Evolutionary conservation across 2,113 vertebrate species (phyloP), one percentile per base, ranked within the genome.

Genomic region (Serinus canaria): DNA sequence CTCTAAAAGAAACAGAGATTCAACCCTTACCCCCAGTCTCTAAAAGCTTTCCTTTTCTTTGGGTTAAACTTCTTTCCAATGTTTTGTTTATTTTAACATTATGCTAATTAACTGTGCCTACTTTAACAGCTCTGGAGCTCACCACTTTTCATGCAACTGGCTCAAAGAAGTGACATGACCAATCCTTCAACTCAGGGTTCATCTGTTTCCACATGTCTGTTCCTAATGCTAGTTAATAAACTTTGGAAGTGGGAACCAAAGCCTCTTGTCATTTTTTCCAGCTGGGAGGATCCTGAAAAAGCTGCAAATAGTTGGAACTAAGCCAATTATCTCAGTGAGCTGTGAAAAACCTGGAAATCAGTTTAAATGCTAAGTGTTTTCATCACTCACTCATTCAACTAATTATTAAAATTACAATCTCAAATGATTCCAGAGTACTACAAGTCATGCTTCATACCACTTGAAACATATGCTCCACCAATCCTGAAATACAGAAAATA

Each of bases 351-450:
- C 37, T 79, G 56, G 78, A 62, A 84, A 75, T 27, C 28, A 72
- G 41, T 77, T 73, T 24, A 67, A 88, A 89, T 60, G 55, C n/a
- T 64, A 73, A 60, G 24, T 58, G 35, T 67, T 84, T 72, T 56
- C 6, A 85, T 78, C 74, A 53, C 28, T 88, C 47, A 75, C 20
- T 93, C 60, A 84, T 70, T 87, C 64, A 87, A 52, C n/a, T 89
- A 84, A 84, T 84, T 87, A 93, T 73, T 77, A 68, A 69, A 94
- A 91, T 81, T 74, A 87, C 24, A 47, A 91, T 74, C 77, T 73
- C 68, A 77, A 93, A 95, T 41, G 0, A 86, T 64, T 73, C 39
- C 44, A 74, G 59, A 88, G 74, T 66, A 83, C 64, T 92, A 87
- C 33, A 94, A 84, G 20, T 47, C 52, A 87, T 24, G 44, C 62